phyloP scores from a whole-genome alignment of 2,113 vertebrate species.

The Smithornis capensis region DNA sequence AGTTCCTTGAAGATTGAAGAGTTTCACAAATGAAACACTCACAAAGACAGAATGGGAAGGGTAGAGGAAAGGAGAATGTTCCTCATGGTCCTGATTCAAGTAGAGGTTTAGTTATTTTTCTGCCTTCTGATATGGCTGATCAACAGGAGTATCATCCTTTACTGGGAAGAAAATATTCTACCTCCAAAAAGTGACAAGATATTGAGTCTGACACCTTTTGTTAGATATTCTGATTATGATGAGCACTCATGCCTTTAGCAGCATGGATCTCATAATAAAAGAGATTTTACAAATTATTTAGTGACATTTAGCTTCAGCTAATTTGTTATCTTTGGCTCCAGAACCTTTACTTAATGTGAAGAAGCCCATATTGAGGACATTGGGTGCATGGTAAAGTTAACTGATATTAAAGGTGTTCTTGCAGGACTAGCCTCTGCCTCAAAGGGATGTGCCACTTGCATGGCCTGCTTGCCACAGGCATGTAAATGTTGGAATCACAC shows the following conservation, averaged over 20 bases:
- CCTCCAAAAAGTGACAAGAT: neutral
- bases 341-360: neutral
- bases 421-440: neutral
- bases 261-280: neutral
- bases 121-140: neutral
- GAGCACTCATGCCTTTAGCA: neutral
- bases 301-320: neutral
- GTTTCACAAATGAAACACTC: neutral
- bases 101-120: neutral
- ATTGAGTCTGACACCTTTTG: neutral
- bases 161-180: neutral
- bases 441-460: neutral
- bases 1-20: neutral
- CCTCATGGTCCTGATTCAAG: neutral
- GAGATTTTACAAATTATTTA: neutral
- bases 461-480: neutral
- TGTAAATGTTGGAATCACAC: neutral
- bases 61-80: neutral
- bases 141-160: neutral
- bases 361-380: neutral
- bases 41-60: neutral
- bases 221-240: neutral
- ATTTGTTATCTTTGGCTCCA: neutral
- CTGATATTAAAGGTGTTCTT: neutral
- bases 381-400: neutral